These are phyloP conservation scores for Drosophila burlai DNA, from an alignment of 1,140 invertebrate species.

Conservation along the genomic window DNA sequence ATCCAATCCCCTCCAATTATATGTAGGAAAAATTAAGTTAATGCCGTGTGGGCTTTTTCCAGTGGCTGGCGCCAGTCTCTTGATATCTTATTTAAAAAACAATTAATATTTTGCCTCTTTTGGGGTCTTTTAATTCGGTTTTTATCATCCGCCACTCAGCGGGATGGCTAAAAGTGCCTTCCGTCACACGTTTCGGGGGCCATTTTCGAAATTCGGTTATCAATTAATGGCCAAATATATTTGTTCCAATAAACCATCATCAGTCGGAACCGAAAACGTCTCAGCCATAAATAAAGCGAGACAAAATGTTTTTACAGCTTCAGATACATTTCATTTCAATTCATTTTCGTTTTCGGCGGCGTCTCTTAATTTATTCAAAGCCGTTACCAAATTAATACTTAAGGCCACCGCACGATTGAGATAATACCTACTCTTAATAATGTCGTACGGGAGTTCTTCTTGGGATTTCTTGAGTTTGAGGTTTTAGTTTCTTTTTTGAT, in stretches of 20 bases:
- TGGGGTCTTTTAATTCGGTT: conserved; percentile 15
- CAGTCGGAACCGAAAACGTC: conserved; percentile 36
- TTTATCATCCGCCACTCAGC: conserved; percentile 51
- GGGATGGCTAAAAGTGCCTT: conserved; percentile 63
- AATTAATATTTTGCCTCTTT: conserved; percentile 67
- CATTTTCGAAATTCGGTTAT: conserved; percentile 67
- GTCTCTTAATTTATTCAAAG: conserved; percentile 70
- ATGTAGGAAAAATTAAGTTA: conserved; percentile 51
- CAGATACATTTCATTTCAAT: conserved; percentile 64
- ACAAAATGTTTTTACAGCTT: conserved; percentile 70
- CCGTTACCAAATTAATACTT: conserved; percentile 68
- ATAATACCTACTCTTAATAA: conserved; percentile 41
- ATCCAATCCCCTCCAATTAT: conserved; percentile 44
- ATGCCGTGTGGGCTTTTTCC: conserved; percentile 51
- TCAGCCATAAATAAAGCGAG: conserved; percentile 50
- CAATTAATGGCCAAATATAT: conserved; percentile 75
- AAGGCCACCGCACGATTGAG: conserved; percentile 48
- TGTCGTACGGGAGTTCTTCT: conserved; percentile 36
- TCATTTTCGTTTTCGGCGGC: conserved; percentile 29
- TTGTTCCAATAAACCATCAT: conserved; percentile 52
- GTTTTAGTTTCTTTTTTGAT: conserved; percentile 33
- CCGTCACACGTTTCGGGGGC: conserved; percentile 64
- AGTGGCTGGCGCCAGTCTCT: conserved; percentile 56
- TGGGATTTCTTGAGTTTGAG: conserved; percentile 10
- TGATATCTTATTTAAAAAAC: conserved; percentile 67